These are phyloP conservation scores for Romanogobio albipinnatus DNA, from an alignment of 2,113 vertebrate genomes.

Conservation along the genomic window DNA sequence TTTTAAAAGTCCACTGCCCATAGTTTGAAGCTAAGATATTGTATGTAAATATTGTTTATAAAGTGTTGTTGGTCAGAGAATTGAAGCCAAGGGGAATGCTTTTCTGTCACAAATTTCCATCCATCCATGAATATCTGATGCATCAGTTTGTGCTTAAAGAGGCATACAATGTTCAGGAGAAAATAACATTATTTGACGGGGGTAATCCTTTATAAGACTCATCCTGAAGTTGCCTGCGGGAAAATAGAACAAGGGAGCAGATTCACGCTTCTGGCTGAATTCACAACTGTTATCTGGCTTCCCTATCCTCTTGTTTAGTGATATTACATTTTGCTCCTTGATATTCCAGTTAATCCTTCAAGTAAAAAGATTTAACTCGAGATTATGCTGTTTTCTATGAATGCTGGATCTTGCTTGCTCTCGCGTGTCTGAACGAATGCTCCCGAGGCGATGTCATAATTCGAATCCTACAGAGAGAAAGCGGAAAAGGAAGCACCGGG, in stretches of 20 bases:
- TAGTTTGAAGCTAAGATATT: constrained; percentile 48
- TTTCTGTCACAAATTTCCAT: constrained; percentile 70
- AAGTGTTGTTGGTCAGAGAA: constrained; percentile 65
- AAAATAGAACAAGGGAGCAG: constrained; percentile 67
- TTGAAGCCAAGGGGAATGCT: constrained; percentile 68
- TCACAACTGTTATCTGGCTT: constrained; percentile 68
- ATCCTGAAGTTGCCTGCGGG: constrained; percentile 75
- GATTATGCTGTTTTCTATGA: constrained; percentile 73
- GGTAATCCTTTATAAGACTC: constrained; percentile 79
- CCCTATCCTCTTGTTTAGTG: constrained; percentile 71
- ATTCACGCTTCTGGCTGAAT: constrained; percentile 64
- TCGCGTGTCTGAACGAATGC: constrained; percentile 55
- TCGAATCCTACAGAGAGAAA: constrained; percentile 50
- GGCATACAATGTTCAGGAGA: constrained; percentile 75
- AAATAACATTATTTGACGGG: constrained; percentile 75
- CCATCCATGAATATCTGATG: constrained; percentile 79
- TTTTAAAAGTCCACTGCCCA: neutral
- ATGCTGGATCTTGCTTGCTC: constrained; percentile 63
- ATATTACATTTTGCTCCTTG: constrained; percentile 75
- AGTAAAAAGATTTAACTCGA: constrained; percentile 73
- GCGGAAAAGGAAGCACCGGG: constrained; percentile 34
- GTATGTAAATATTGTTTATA: constrained; percentile 66
- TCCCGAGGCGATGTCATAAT: constrained; percentile 62
- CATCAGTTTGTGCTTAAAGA: constrained; percentile 79
- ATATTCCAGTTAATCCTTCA: constrained; percentile 78